Evolutionary conservation across 1,140 invertebrate species (phyloP).

Genomic region (Triops longicaudatus): DNA sequence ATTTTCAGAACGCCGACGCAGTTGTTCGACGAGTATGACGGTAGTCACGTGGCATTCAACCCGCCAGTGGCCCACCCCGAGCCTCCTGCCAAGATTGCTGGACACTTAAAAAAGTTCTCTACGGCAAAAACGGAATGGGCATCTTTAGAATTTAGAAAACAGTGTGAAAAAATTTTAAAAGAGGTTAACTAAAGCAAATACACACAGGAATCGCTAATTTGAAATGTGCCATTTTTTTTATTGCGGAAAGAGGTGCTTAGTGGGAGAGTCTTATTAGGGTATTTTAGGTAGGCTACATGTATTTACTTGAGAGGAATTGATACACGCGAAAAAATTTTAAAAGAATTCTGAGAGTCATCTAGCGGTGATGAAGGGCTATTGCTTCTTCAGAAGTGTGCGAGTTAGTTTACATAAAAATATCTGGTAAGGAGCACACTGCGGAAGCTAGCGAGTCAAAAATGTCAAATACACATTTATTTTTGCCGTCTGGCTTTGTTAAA

Average conservation of each 20-base stretch:
- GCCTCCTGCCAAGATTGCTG: neutral
- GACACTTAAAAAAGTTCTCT: neutral
- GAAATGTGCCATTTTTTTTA: neutral
- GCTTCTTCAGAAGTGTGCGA: too few species aligned
- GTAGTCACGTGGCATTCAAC: slow-evolving; percentile 22
- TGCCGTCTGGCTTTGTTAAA: slow-evolving; percentile 23
- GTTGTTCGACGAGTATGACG: slow-evolving; percentile 19
- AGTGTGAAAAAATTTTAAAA: neutral
- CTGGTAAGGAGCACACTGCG: too few species aligned
- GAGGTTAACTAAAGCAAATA: neutral
- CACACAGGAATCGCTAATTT: neutral
- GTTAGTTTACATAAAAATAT: too few species aligned
- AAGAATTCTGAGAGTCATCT: too few species aligned
- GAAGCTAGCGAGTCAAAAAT: neutral
- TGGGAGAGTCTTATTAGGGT: neutral
- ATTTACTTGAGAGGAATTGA: too few species aligned
- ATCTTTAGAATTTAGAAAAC: neutral
- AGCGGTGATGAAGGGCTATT: too few species aligned
- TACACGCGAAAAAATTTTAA: too few species aligned
- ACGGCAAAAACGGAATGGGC: neutral
- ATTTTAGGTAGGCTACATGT: neutral
- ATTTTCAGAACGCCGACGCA: slow-evolving; percentile 19
- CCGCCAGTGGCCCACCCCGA: slow-evolving; percentile 21
- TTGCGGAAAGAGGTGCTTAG: neutral
- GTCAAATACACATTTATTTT: slow-evolving; percentile 26